Evolutionary conservation across 2,113 vertebrate genomes (phyloP), one percentile per base, ranked within the genome.

Genomic region (Gopherus flavomarginatus): DNA sequence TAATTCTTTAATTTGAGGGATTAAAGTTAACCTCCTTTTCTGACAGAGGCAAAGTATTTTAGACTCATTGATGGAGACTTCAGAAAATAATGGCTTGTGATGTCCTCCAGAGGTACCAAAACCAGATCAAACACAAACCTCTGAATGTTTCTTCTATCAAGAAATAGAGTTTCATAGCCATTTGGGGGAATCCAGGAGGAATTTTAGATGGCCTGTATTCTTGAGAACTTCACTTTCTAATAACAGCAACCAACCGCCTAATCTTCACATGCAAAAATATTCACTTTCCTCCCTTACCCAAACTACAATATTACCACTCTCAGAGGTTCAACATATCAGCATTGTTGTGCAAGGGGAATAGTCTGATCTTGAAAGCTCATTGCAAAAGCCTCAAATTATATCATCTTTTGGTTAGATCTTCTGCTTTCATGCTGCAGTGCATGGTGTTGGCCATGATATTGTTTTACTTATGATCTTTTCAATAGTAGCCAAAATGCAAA

Each of bases 201-300:
- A 29, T 85, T 88, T 86, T 88, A 90, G 78, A 93, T 27, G 49
- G 81, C 35, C 78, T 38, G 0, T 26, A 4, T 35, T 69, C 6
- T 83, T 77, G 65, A 97, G 89, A 94, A 82, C 49, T 95, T 86
- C 49, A 90, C 44, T 86, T 84, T 88, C 83, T 94, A 27, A 86
- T 42, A 94, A 83, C 47, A 88, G 17, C 6, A 31, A 59, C 27
- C 52, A 62, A 75, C 87, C 56, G 13, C 24, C 21, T 49, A 62
- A 85, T 47, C 79, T 86, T 95, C 75, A 49, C 90, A 62, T 1
- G 26, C n/a, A 86, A 91, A 96, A 65, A 79, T 44, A 4, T 38
- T 42, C 84, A 26, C 26, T 82, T 59, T 26, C 19, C 44, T 24
- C 62, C 47, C 21, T 84, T 56, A 44, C 7, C 50, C 42, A 79